Percentiles rank a stretch among this genome's conserved stretches.
phyloP scores from a whole-genome alignment of 2,888 invertebrate species.

The Brenthis daphne region DNA sequence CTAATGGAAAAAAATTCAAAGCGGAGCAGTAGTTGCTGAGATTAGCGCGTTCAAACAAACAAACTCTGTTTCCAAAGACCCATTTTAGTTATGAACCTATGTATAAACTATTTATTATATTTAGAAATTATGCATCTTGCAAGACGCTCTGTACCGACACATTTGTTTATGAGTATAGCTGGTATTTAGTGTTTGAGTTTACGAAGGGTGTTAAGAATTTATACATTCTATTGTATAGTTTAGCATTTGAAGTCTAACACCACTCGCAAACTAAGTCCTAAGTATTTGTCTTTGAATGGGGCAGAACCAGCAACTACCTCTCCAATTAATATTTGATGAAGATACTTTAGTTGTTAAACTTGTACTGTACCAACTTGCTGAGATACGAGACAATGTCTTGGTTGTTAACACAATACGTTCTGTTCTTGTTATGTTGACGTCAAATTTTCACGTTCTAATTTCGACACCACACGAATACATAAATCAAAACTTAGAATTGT shows the following conservation, averaged over 20 bases:
- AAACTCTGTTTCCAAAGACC: too few species aligned
- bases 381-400: constrained; percentile 18
- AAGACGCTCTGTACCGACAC: not conserved
- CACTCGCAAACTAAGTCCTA: constrained; percentile 33
- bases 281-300: constrained; percentile 37
- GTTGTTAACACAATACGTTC: constrained; percentile 18
- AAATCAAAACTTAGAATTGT: too few species aligned
- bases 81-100: too few species aligned
- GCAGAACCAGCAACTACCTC: constrained; percentile 34
- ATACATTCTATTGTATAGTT: constrained; percentile 32
- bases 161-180: constrained; percentile 5
- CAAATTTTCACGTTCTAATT: constrained; percentile 3
- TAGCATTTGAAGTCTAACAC: constrained; percentile 28
- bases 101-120: too few species aligned
- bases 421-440: constrained; percentile 15
- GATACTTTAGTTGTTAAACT: constrained; percentile 59
- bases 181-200: constrained; percentile 13
- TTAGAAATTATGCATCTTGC: not conserved
- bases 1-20: too few species aligned
- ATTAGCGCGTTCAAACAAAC: too few species aligned
- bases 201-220: constrained; percentile 26
- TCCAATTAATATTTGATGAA: constrained; percentile 69
- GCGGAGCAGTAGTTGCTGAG: too few species aligned
- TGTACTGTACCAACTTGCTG: constrained; percentile 51
- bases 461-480: not conserved